Conservation (phyloP, 2,888 invertebrate genomes). For the Chouioia cunea region DNA sequence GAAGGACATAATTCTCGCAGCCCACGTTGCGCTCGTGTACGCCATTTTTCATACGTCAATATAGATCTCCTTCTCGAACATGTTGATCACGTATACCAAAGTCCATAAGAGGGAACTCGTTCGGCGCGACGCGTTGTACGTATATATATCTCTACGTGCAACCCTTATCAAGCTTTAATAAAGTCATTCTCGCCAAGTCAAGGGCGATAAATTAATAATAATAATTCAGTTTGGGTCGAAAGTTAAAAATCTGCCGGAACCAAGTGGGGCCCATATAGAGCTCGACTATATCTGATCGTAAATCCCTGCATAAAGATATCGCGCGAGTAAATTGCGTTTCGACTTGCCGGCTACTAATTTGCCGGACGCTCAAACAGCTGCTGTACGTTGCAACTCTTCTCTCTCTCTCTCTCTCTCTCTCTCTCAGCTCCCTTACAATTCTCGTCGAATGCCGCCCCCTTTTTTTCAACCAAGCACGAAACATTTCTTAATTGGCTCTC, state of each 20-base stretch:
- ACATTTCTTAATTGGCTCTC: conserved; percentile 69
- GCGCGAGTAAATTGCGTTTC: conserved; percentile 65
- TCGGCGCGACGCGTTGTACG: conserved; percentile 26
- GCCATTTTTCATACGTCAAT: conserved; percentile 46
- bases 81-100: conserved; percentile 38
- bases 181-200: conserved; percentile 60
- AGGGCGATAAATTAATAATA: conserved; percentile 62
- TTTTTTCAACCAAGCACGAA: conserved; percentile 55
- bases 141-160: neutral
- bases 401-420: conserved; percentile 49
- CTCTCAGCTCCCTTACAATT: conserved; percentile 50
- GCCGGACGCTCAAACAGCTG: conserved; percentile 66
- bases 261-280: conserved; percentile 51
- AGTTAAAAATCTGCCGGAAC: conserved; percentile 62
- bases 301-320: conserved; percentile 68
- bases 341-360: conserved; percentile 68
- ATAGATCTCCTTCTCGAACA: conserved; percentile 39
- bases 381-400: conserved; percentile 53
- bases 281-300: conserved; percentile 68
- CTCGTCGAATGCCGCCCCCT: conserved; percentile 39
- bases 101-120: conserved; percentile 29
- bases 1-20: conserved; percentile 36
- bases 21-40: conserved; percentile 39
- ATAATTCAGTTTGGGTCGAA: conserved; percentile 62
- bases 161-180: conserved; percentile 55